Evolutionary conservation across 2,888 invertebrate species (phyloP).

Genomic region (Drosophila peninsularis): DNA sequence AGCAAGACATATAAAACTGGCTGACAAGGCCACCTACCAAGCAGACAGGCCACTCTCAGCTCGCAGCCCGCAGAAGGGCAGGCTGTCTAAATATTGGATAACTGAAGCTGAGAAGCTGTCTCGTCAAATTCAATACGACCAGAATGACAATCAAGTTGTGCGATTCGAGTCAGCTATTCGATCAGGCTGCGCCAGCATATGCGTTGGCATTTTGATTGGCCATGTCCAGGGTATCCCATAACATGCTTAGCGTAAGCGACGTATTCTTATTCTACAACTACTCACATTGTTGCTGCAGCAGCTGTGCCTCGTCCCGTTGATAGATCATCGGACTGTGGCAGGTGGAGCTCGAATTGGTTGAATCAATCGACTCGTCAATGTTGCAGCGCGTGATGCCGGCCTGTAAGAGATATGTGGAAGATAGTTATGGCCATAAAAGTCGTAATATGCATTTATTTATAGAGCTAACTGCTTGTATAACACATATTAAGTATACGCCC

Average conservation of each 20-base stretch:
- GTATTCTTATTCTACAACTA: slow-evolving; percentile 53
- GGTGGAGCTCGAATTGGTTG: slow-evolving; percentile 84
- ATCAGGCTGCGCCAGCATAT: slow-evolving; percentile 10
- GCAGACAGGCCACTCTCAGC: not conserved
- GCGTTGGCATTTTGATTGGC: slow-evolving; percentile 68
- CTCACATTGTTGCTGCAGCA: slow-evolving; percentile 79
- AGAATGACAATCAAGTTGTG: slow-evolving; percentile 78
- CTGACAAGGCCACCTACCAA: slow-evolving; percentile 22
- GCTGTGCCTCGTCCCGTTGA: slow-evolving; percentile 83
- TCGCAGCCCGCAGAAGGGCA: slow-evolving; percentile 2
- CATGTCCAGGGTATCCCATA: slow-evolving; percentile 35
- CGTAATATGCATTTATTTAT: not conserved
- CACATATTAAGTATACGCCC: slow-evolving; percentile 36
- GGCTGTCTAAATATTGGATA: slow-evolving; percentile 9
- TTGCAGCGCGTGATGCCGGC: slow-evolving; percentile 85
- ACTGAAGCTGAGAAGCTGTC: slow-evolving; percentile 41
- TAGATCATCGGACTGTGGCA: slow-evolving; percentile 84
- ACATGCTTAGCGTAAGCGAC: slow-evolving; percentile 33
- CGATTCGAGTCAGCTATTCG: slow-evolving; percentile 50
- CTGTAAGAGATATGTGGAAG: slow-evolving; percentile 51
- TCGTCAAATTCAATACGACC: slow-evolving; percentile 73
- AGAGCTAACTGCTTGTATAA: not conserved
- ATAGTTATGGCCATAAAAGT: not conserved
- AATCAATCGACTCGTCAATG: slow-evolving; percentile 84
- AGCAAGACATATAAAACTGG: slow-evolving; percentile 23